Percentiles rank a stretch among this genome's conserved stretches.
phyloP scores from a whole-genome alignment of 2,113 vertebrate genomes.

The Melospiza melodia region DNA sequence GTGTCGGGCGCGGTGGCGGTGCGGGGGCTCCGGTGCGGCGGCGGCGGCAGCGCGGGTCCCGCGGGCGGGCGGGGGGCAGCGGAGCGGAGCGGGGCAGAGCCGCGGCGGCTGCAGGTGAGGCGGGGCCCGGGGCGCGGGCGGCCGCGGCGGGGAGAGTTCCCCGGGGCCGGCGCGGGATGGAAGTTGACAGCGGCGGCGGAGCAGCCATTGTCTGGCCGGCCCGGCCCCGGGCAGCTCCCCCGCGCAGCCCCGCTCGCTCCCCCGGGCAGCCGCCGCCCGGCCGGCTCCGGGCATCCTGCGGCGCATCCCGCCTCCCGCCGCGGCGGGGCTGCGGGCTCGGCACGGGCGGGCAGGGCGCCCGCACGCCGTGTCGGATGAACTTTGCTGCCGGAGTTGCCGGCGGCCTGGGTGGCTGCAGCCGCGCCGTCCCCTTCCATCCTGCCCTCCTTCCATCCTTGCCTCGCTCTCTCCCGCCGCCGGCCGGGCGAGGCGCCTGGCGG shows the following conservation, averaged over 20 bases:
- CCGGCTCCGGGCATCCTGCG: neutral
- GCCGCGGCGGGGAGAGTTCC: neutral
- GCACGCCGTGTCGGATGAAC: neutral
- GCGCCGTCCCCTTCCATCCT: neutral
- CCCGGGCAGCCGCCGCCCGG: neutral
- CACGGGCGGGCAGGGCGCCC: neutral
- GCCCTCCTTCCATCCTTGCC: neutral
- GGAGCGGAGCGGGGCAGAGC: too few relatives aligned
- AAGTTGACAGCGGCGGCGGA: neutral
- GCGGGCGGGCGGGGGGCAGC: too few relatives aligned
- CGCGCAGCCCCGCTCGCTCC: neutral
- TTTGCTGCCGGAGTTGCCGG: slow-evolving; percentile 9
- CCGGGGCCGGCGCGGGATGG: neutral
- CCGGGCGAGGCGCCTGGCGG: neutral
- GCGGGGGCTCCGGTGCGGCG: too few relatives aligned
- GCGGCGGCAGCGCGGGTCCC: too few relatives aligned
- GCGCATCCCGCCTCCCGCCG: neutral
- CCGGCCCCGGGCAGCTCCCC: neutral
- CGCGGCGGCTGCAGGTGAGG: too few relatives aligned
- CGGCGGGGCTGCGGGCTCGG: neutral
- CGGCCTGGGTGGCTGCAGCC: neutral
- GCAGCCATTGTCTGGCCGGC: slow-evolving; percentile 20
- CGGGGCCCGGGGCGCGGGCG: too few relatives aligned
- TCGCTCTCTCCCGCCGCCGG: neutral
- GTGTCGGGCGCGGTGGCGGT: too few relatives aligned